These are phyloP conservation scores for Tetragonula carbonaria DNA, from an alignment of 2,888 invertebrate species.

Conservation along the genomic window DNA sequence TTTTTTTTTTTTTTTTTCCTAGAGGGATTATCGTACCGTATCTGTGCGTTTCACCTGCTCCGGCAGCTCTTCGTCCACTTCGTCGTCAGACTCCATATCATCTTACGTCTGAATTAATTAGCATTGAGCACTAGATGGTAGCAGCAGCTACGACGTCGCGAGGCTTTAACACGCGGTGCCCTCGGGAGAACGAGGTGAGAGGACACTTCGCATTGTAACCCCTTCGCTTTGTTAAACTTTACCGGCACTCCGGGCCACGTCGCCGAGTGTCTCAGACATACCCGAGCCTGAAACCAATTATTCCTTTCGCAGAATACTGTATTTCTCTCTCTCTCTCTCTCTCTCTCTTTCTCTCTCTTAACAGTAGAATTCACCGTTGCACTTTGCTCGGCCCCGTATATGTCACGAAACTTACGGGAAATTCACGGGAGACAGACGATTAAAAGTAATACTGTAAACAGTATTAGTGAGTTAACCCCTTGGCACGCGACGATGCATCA, in stretches of 20 bases:
- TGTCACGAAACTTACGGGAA: constrained; percentile 5
- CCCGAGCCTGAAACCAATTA: constrained; percentile 48
- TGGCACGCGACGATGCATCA: background rate
- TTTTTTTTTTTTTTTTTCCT: background rate
- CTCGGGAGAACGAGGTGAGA: constrained; percentile 41
- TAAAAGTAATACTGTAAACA: background rate
- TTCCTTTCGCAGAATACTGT: constrained; percentile 20
- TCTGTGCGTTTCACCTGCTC: constrained; percentile 74
- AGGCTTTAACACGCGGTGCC: constrained; percentile 18
- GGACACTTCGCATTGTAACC: constrained; percentile 39
- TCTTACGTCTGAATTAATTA: constrained; percentile 68
- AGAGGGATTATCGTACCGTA: constrained; percentile 60
- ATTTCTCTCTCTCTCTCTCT: background rate
- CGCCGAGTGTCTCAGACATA: constrained; percentile 20
- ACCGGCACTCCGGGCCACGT: constrained; percentile 10
- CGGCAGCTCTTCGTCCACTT: constrained; percentile 80
- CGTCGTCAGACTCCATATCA: constrained; percentile 83
- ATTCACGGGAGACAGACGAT: background rate
- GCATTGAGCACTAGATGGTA: constrained; percentile 55
- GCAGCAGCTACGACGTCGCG: constrained; percentile 4
- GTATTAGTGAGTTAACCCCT: background rate
- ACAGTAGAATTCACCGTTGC: constrained; percentile 21
- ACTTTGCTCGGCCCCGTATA: background rate
- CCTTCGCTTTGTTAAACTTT: constrained; percentile 40
- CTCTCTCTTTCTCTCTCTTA: background rate